phyloP scores from a whole-genome alignment of 2,797 vertebrate genomes.

The Aselliscus stoliczkanus region DNA sequence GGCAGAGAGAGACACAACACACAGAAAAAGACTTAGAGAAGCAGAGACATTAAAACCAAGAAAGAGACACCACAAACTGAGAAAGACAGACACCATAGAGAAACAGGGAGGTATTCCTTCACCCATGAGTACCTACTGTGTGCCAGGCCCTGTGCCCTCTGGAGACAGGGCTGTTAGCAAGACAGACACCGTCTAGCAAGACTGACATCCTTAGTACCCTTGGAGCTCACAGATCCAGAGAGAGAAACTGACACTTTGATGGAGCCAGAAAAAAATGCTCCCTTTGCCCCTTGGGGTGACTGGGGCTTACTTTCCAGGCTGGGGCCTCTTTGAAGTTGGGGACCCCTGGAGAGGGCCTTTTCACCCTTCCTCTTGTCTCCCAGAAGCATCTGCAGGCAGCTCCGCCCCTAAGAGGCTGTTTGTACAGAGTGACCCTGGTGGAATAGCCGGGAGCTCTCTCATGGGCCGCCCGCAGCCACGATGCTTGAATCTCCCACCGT shows the following conservation, averaged over 20 bases:
- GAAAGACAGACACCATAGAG: neutral
- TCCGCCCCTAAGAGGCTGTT: neutral
- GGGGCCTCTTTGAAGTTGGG: neutral
- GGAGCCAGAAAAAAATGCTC: neutral
- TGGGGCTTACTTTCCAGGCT: neutral
- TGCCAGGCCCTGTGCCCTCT: neutral
- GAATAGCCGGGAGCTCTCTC: neutral
- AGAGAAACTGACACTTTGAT: neutral
- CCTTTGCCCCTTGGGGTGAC: rapidly evolving
- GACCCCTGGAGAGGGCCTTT: neutral
- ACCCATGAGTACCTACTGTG: neutral
- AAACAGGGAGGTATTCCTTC: neutral
- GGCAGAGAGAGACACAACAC: neutral
- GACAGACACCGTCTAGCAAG: neutral
- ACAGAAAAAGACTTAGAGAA: neutral
- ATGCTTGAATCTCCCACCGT: neutral
- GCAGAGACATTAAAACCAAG: neutral
- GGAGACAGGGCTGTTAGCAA: neutral
- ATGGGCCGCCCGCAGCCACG: neutral
- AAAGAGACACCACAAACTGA: neutral
- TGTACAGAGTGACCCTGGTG: neutral
- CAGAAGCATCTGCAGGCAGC: neutral
- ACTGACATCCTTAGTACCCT: neutral
- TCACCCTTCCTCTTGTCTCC: neutral
- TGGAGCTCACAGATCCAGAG: neutral